Percentiles rank a stretch among this genome's conserved stretches.
phyloP scores from a whole-genome alignment of 1,140 invertebrate genomes.

The Drosophila repleta region DNA sequence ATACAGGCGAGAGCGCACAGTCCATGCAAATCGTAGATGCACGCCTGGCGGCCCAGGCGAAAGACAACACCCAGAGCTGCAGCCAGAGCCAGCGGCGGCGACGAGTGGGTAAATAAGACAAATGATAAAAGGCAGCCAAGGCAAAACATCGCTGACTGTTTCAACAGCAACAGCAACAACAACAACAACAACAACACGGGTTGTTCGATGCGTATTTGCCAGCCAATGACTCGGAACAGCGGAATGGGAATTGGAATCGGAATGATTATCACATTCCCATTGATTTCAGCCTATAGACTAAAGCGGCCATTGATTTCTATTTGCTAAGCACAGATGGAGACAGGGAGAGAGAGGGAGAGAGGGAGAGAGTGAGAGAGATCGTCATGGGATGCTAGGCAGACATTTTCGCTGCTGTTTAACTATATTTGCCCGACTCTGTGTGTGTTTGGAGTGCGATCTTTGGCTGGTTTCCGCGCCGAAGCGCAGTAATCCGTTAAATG shows the following conservation, averaged over 20 bases:
- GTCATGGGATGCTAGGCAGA: constrained; percentile 18
- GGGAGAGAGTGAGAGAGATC: neutral
- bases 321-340: constrained; percentile 60
- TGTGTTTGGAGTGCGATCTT: constrained; percentile 33
- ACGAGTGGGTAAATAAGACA: constrained; percentile 68
- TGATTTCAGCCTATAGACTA: constrained; percentile 25
- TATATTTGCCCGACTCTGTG: constrained; percentile 52
- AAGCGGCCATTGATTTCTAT: constrained; percentile 73
- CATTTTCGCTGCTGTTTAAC: constrained; percentile 35
- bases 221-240: constrained; percentile 72
- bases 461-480: constrained; percentile 51
- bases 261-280: constrained; percentile 54
- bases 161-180: constrained; percentile 34
- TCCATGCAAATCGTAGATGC: constrained; percentile 44
- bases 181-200: constrained; percentile 28
- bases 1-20: constrained; percentile 32
- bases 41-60: constrained; percentile 12
- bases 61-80: constrained; percentile 39
- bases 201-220: constrained; percentile 60
- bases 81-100: constrained; percentile 5
- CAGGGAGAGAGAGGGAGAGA: constrained; percentile 1
- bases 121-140: constrained; percentile 67
- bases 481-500: constrained; percentile 79
- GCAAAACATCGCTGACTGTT: constrained; percentile 62
- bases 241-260: constrained; percentile 29